Evolutionary conservation across 2,113 vertebrate genomes (phyloP).

Genomic region (Thinocorus orbignyianus): DNA sequence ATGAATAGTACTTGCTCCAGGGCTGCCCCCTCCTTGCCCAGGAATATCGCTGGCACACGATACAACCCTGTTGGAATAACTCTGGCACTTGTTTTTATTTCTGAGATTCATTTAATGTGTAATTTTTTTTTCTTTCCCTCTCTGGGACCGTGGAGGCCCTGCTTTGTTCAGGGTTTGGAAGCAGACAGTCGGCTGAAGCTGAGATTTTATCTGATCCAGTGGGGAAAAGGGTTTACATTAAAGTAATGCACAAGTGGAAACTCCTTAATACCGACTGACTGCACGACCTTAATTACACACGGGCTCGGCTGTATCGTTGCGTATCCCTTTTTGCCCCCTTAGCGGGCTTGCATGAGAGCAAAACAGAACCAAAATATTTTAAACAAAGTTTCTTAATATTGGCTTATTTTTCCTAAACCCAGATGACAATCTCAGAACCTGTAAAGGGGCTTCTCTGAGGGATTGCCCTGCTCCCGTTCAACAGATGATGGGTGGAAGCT

Average conservation of each 20-base stretch:
- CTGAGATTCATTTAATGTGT: neutral
- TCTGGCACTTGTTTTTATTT: constrained; percentile 12
- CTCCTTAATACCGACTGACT: neutral
- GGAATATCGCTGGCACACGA: neutral
- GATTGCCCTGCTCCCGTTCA: neutral
- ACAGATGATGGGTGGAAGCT: neutral
- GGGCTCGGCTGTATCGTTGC: fast-evolving
- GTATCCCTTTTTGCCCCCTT: neutral
- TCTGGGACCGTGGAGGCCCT: neutral
- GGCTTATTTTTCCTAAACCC: neutral
- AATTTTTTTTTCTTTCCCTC: neutral
- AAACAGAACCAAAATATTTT: neutral
- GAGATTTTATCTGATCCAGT: neutral
- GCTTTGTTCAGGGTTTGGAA: constrained; percentile 11
- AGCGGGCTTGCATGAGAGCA: neutral
- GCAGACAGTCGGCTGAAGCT: neutral
- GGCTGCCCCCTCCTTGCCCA: constrained; percentile 36
- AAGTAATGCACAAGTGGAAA: neutral
- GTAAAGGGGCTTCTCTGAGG: neutral
- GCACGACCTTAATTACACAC: neutral
- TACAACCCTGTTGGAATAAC: neutral
- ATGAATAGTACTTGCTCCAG: constrained; percentile 24
- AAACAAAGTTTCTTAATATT: neutral
- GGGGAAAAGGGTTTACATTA: neutral
- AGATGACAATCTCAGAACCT: neutral